A percentile compares a stretch with the other conserved stretches of the same genome.
phyloP scores from a whole-genome alignment of 2,113 vertebrate species.

The Sander lucioperca region DNA sequence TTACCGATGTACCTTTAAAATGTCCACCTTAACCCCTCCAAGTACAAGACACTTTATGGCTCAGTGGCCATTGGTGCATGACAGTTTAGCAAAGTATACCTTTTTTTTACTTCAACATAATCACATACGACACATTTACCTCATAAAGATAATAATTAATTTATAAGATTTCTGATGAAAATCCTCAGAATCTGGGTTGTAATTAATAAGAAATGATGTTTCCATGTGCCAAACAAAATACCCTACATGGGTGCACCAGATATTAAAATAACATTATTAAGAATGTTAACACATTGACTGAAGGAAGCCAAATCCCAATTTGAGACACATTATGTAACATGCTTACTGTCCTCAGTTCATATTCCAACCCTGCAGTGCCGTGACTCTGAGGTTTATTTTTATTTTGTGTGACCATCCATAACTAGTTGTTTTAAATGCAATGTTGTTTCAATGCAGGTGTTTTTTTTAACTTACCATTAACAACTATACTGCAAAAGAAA shows the following conservation, averaged over 20 bases:
- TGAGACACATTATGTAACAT: conserved; percentile 24
- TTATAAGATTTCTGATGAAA: background rate
- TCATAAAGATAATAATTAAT: background rate
- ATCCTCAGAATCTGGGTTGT: background rate
- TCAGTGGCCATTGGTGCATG: background rate
- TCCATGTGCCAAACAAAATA: conserved; percentile 34
- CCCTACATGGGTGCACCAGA: conserved; percentile 25
- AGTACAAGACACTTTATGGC: background rate
- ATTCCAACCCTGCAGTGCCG: conserved; percentile 13
- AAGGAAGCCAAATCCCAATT: conserved; percentile 43
- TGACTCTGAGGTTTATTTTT: conserved; percentile 5
- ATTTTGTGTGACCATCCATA: conserved; percentile 8
- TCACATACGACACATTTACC: background rate
- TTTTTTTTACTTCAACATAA: background rate
- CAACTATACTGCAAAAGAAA: conserved; percentile 8
- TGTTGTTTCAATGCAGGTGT: conserved; percentile 25
- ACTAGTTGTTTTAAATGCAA: conserved; percentile 2
- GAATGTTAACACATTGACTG: conserved; percentile 33
- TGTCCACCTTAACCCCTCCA: background rate
- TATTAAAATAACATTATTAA: conserved; percentile 25
- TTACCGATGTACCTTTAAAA: background rate
- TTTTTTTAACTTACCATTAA: conserved; percentile 29
- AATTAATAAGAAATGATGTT: conserved; percentile 35
- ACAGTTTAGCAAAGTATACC: background rate
- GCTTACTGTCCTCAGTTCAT: conserved; percentile 28